These are phyloP conservation scores for Galleria mellonella DNA, from an alignment of 1,140 invertebrate genomes.

Conservation along the genomic window DNA sequence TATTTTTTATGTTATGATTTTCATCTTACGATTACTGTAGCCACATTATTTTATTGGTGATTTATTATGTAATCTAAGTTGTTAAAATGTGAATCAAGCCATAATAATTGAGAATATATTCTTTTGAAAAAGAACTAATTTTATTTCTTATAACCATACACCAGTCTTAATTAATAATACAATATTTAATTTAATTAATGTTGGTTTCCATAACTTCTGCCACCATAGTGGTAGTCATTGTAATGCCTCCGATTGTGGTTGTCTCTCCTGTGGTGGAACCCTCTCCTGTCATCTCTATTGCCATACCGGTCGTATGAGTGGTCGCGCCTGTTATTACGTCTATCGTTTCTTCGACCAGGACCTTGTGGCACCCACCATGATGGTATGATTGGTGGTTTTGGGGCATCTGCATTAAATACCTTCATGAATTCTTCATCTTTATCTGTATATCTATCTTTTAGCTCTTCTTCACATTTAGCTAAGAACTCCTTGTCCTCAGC, in stretches of 20 bases:
- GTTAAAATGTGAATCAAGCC: slow-evolving; percentile 72
- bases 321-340: slow-evolving; percentile 28
- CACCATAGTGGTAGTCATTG: slow-evolving; percentile 28
- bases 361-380: slow-evolving; percentile 37
- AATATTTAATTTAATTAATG: slow-evolving; percentile 15
- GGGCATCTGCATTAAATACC: slow-evolving; percentile 44
- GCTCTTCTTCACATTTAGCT: slow-evolving; percentile 54
- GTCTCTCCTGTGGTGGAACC: slow-evolving; percentile 3
- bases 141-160: slow-evolving; percentile 31
- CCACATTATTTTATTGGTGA: slow-evolving; percentile 64
- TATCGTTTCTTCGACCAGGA: slow-evolving; percentile 29
- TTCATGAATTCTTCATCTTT: slow-evolving; percentile 67
- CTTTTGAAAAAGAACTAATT: slow-evolving; percentile 58
- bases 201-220: slow-evolving; percentile 7
- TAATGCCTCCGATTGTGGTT: slow-evolving; percentile 21
- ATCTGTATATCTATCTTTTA: slow-evolving; percentile 62
- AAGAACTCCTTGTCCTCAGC: slow-evolving; percentile 56
- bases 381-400: slow-evolving; percentile 56
- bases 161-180: slow-evolving; percentile 6
- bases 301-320: slow-evolving; percentile 29
- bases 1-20: slow-evolving; percentile 64
- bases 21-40: slow-evolving; percentile 54
- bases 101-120: slow-evolving; percentile 73
- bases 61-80: slow-evolving; percentile 71
- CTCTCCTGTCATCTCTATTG: slow-evolving; percentile 14